Evolutionary conservation across 2,888 invertebrate genomes (phyloP).

Genomic region (Watsonalla cultraria): DNA sequence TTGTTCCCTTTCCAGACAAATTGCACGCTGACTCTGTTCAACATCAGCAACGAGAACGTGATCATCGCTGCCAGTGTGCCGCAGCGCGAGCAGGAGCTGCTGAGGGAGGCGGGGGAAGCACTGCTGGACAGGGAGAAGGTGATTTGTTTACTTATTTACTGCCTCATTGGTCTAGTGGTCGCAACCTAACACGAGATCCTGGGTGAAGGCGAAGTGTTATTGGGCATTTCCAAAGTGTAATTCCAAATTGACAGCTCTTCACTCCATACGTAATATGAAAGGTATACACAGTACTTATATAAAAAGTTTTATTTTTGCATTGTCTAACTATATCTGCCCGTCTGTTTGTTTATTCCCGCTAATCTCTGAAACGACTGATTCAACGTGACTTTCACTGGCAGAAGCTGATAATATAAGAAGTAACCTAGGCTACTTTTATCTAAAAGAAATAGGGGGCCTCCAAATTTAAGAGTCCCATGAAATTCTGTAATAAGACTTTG

Average conservation of each 20-base stretch:
- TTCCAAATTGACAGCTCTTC: too few relatives aligned
- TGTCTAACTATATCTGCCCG: background rate
- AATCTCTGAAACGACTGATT: too few relatives aligned
- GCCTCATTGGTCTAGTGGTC: background rate
- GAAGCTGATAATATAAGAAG: too few relatives aligned
- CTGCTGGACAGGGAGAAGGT: slow-evolving; percentile 87
- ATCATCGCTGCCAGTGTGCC: slow-evolving; percentile 90
- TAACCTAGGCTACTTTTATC: too few relatives aligned
- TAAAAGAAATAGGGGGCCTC: too few relatives aligned
- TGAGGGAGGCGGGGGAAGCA: slow-evolving; percentile 81
- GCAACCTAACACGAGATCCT: too few relatives aligned
- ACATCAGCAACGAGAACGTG: slow-evolving; percentile 92
- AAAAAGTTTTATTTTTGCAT: background rate
- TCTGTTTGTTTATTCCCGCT: too few relatives aligned
- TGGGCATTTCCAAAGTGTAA: too few relatives aligned
- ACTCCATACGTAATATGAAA: background rate
- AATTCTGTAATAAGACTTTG: too few relatives aligned
- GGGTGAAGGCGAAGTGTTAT: background rate
- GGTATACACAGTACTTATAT: background rate
- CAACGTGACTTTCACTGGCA: too few relatives aligned
- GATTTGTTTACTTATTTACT: slow-evolving; percentile 13
- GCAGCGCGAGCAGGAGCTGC: slow-evolving; percentile 79
- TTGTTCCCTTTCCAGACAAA: slow-evolving; percentile 80
- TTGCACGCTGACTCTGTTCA: slow-evolving; percentile 90
- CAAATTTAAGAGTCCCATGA: too few relatives aligned